A percentile compares a stretch with the other conserved stretches of the same genome.
Conservation (phyloP, 2,888 invertebrate genomes). For the Luperina nickerlii region DNA sequence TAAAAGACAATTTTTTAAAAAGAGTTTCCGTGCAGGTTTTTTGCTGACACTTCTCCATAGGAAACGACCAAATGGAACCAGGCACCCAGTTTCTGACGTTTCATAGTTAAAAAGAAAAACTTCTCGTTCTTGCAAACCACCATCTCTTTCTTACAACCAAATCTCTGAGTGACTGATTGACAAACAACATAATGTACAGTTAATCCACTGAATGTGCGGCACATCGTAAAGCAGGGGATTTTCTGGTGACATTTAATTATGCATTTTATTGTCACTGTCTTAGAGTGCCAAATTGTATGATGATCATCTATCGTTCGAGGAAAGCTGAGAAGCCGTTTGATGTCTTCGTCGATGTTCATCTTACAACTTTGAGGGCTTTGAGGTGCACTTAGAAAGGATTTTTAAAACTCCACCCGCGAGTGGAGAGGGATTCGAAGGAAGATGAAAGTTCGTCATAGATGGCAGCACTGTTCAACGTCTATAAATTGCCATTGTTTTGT, state of each 20-base stretch:
- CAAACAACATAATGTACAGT: not conserved
- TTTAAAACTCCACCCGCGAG: not conserved
- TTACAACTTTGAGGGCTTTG: not conserved
- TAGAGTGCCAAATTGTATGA: not conserved
- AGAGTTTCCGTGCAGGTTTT: not conserved
- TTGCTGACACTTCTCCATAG: not conserved
- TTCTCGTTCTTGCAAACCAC: not conserved
- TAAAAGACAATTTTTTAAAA: too few relatives aligned
- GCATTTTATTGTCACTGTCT: not conserved
- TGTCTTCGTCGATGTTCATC: not conserved
- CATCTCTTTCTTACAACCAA: not conserved
- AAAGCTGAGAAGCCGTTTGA: not conserved
- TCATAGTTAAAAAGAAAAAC: not conserved
- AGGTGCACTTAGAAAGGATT: not conserved
- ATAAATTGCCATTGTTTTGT: too few relatives aligned
- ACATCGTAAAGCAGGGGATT: not conserved
- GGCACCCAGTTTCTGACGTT: not conserved
- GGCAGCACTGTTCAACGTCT: too few relatives aligned
- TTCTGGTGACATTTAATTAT: not conserved
- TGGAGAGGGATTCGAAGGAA: not conserved
- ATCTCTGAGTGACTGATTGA: not conserved
- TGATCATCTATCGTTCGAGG: not conserved
- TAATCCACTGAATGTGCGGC: not conserved
- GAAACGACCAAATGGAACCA: not conserved
- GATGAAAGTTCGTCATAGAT: too few relatives aligned